A percentile compares a stretch with the other conserved stretches of the same genome.
phyloP scores from a whole-genome alignment of 1,140 invertebrate genomes.

The Halyomorpha halys region DNA sequence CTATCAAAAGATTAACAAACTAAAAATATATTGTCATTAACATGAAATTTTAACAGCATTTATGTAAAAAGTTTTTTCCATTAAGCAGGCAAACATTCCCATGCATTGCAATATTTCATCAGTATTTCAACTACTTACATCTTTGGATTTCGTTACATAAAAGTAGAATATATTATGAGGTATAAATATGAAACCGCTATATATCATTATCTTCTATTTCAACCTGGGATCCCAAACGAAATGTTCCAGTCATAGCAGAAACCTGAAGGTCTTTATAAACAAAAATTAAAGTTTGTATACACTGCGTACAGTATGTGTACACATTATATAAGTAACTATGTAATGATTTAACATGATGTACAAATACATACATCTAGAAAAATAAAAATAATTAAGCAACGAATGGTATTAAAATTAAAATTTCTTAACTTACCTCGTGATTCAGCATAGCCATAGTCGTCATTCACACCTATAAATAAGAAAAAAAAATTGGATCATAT shows the following conservation, averaged over 20 bases:
- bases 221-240: conserved; percentile 4
- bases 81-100: background rate
- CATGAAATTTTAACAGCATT: too few relatives aligned
- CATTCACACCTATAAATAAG: conserved; percentile 36
- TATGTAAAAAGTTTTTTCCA: background rate
- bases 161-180: conserved; percentile 16
- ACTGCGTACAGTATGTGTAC: conserved; percentile 23
- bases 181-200: conserved; percentile 14
- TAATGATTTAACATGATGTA: too few relatives aligned
- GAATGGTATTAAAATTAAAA: too few relatives aligned
- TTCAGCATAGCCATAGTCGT: conserved; percentile 38
- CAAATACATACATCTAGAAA: too few relatives aligned
- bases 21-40: too few relatives aligned
- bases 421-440: conserved; percentile 36
- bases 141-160: conserved; percentile 31
- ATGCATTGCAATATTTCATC: background rate
- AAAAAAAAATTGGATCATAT: conserved; percentile 25
- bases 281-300: conserved; percentile 21
- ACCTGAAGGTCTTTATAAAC: conserved; percentile 20
- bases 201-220: conserved; percentile 14
- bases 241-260: conserved; percentile 21
- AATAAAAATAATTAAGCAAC: too few relatives aligned
- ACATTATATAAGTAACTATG: too few relatives aligned
- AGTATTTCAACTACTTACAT: conserved; percentile 22
- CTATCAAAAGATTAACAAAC: too few relatives aligned